Base-by-base conservation (phyloP, 1,140 invertebrate genomes). In the Sycobia sp. region DNA sequence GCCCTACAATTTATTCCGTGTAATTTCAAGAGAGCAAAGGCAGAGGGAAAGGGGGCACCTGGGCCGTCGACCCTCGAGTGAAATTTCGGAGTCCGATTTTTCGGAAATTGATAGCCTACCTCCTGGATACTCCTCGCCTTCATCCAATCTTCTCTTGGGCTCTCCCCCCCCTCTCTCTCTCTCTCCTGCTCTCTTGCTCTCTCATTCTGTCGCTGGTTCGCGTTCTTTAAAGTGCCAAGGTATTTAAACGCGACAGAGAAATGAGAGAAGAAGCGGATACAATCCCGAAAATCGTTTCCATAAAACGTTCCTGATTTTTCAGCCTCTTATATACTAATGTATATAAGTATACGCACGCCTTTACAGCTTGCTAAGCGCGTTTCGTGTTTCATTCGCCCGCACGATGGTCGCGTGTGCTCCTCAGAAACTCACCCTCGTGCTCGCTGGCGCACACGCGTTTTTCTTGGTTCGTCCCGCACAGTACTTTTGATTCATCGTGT, bases 1-100 rank as follows among this genome's bases (percentile, higher is more conserved):
- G 60, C 71, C 75, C 74, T 74, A 77, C 71, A 73, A 71, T 74
- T 76, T 76, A 76, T 76, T 75, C 72, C 68, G 63, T 74, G 74
- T 76, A 77, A 78, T 76, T 76, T 71, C 69, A 66, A 57, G 51
- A 44, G 60, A 38, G 38, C 32, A 34, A 25, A 46, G 53, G 23
- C 27, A 38, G 51, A 51, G 49, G 18, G 49, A 36, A 29, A 8
- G 49, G 41, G 41, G 49, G 58, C 59, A 47, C 69, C 66, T 47
- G 22, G 67, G 69, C 61, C 71, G 67, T 68, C 69, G 69, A 72
- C 68, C 71, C 65, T 66, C 55, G 55, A 67, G 56, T 53, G 63
- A 68, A 72, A 71, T 69, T 73, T 67, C 53, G 67, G 67, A 66
- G 62, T 69, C 47, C 55, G 62, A 67, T 69, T 71, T 73, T 73